Evolutionary conservation across 2,113 vertebrate genomes (phyloP).

Genomic region (Tinamus guttatus): DNA sequence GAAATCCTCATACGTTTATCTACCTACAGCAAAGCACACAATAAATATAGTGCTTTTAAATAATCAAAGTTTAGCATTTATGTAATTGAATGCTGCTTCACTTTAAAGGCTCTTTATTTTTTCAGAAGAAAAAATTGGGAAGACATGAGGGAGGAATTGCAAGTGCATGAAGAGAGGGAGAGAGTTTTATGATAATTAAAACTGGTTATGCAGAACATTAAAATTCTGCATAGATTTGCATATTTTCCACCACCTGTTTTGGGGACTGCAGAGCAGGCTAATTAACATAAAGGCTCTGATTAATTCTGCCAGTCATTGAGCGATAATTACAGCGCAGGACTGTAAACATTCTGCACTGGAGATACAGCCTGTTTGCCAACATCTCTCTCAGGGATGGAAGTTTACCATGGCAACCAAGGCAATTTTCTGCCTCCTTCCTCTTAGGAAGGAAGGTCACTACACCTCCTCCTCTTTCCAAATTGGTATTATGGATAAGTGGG

Average conservation of each 20-base stretch:
- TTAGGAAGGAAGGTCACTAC: constrained; percentile 81
- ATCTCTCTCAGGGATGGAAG: constrained; percentile 82
- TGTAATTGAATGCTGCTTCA: background rate
- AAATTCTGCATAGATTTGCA: constrained; percentile 99
- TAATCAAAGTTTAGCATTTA: background rate
- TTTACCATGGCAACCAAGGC: constrained; percentile 87
- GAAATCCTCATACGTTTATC: constrained; percentile 8
- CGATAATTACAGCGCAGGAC: constrained; percentile 86
- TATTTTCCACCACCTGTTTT: constrained; percentile 99
- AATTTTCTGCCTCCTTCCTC: constrained; percentile 81
- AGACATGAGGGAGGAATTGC: constrained; percentile 64
- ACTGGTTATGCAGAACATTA: constrained; percentile 92
- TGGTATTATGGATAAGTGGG: constrained; percentile 70
- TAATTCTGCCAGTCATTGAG: constrained; percentile 95
- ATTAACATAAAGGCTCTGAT: constrained; percentile 98
- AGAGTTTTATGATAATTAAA: constrained; percentile 93
- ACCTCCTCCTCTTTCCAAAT: constrained; percentile 72
- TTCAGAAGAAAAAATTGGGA: constrained; percentile 56
- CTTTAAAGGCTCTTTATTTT: background rate
- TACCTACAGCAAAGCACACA: background rate
- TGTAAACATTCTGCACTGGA: constrained; percentile 86
- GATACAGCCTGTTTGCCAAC: constrained; percentile 86
- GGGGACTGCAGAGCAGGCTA: constrained; percentile 92
- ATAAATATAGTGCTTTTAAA: background rate
- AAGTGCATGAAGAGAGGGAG: constrained; percentile 72